Evolutionary conservation across 2,113 vertebrate species (phyloP), one percentile per base, ranked within the genome.

Genomic region (Picathartes gymnocephalus): DNA sequence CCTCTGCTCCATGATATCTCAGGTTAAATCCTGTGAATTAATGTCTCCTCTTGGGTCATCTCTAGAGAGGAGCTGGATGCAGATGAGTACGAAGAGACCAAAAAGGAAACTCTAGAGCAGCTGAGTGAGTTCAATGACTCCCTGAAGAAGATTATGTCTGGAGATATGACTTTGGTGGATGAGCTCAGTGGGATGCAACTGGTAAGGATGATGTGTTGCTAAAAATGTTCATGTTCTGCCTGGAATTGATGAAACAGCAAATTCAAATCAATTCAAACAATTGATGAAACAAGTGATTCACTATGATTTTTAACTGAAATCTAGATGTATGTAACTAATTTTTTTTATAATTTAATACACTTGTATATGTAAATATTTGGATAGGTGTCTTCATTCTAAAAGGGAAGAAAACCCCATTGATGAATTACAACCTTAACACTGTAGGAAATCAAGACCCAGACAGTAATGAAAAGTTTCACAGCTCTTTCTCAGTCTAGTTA

Each of bases 181-280:
- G 99, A 99, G 84, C 98, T 99, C 53, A 98, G 99, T 15, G 99
- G 99, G 42, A 99, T 99, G 99, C 99, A 99, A 54, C 97, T 99
- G 98, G 99, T 99, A 97, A 97, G 98, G 65, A 15, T n/a, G 21
- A n/a, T n/a, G 35, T 24, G 17, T 58, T 80, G 20, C 27, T 92
- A 20, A 68, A 71, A 22, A 42, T 33, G 15, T 31, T 82, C 7
- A 4, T 0, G 2, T 69, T 81, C 28, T 95, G 35, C 28, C 15
- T 91, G 40, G 23, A 39, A 17, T 44, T 31, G 39, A 3, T 72
- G 25, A 76, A 76, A 65, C 21, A 39, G 48, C 15, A 40, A 25
- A 25, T 14, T n/a, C n/a, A n/a, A n/a, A n/a, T n/a, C n/a, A n/a
- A n/a, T n/a, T n/a, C n/a, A n/a, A n/a, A n/a, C n/a, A n/a, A n/a